Evolutionary conservation across 2,797 vertebrate genomes (phyloP).

Genomic region (Anableps anableps): DNA sequence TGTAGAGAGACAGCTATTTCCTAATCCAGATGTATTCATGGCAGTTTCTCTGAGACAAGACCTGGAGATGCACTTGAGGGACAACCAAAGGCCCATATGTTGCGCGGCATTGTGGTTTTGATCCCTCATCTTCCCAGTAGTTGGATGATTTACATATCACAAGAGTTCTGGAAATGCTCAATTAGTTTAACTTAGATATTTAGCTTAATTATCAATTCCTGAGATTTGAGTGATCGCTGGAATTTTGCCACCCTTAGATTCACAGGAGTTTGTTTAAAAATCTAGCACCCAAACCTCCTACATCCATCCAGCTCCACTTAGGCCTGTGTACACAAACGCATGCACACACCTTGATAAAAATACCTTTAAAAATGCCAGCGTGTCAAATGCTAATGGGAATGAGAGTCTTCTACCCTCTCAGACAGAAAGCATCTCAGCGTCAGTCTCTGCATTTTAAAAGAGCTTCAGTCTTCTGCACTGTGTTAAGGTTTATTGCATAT

Average conservation of each 20-base stretch:
- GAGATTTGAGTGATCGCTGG: constrained; percentile 61
- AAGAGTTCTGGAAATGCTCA: constrained; percentile 64
- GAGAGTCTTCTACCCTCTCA: constrained; percentile 70
- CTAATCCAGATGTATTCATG: constrained; percentile 56
- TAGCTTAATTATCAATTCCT: constrained; percentile 66
- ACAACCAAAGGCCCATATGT: constrained; percentile 65
- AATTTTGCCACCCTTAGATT: constrained; percentile 60
- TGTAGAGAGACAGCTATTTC: constrained; percentile 44
- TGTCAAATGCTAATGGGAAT: constrained; percentile 68
- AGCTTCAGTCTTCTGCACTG: constrained; percentile 46
- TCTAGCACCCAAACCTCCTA: constrained; percentile 6
- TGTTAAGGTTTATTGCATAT: constrained; percentile 48
- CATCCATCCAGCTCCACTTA: neutral
- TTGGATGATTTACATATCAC: constrained; percentile 62
- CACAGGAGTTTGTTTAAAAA: constrained; percentile 58
- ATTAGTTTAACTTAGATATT: constrained; percentile 68
- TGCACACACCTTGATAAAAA: constrained; percentile 7
- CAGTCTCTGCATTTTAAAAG: constrained; percentile 75
- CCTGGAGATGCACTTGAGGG: constrained; percentile 65
- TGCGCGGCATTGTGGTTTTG: constrained; percentile 46
- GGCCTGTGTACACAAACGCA: constrained; percentile 2
- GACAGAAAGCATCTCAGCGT: constrained; percentile 64
- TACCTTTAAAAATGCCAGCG: constrained; percentile 10
- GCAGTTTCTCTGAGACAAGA: constrained; percentile 54
- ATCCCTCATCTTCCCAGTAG: constrained; percentile 49